A percentile compares a stretch with the other conserved stretches of the same genome.
Evolutionary conservation across 2,888 invertebrate genomes (phyloP).

Genomic region (Cantharis rustica): DNA sequence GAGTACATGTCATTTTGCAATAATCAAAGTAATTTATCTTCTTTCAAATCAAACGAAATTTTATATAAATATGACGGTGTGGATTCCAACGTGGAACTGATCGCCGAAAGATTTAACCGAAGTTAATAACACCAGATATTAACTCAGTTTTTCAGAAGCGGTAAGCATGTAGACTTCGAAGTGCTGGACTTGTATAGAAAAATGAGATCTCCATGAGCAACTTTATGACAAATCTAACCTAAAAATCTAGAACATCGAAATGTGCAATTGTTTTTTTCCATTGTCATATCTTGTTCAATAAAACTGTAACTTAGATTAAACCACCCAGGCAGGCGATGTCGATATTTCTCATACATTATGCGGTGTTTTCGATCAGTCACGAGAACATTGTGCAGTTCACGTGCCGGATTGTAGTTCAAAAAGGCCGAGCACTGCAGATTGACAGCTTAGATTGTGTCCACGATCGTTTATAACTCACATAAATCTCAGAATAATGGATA

Average conservation of each 20-base stretch:
- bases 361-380: slow-evolving; percentile 40
- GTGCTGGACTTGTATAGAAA: not conserved
- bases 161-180: not conserved
- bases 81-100: not conserved
- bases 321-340: slow-evolving; percentile 27
- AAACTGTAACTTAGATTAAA: slow-evolving; percentile 3
- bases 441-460: slow-evolving; percentile 47
- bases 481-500: slow-evolving; percentile 19
- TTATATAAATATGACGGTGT: not conserved
- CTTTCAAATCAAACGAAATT: not conserved
- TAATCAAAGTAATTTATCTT: not conserved
- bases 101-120: not conserved
- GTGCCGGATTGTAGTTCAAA: slow-evolving; percentile 47
- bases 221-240: not conserved
- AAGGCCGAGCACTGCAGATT: slow-evolving; percentile 42
- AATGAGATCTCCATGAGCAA: not conserved
- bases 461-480: slow-evolving; percentile 42
- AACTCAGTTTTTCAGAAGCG: too few relatives aligned
- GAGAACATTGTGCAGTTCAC: slow-evolving; percentile 45
- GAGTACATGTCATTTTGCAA: not conserved
- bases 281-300: not conserved
- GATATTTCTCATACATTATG: slow-evolving; percentile 22
- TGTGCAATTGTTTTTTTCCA: not conserved
- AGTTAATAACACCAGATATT: not conserved
- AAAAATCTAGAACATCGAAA: not conserved